These are phyloP conservation scores for Epinephelus fuscoguttatus DNA, from an alignment of 2,113 vertebrate species.

Conservation along the genomic window DNA sequence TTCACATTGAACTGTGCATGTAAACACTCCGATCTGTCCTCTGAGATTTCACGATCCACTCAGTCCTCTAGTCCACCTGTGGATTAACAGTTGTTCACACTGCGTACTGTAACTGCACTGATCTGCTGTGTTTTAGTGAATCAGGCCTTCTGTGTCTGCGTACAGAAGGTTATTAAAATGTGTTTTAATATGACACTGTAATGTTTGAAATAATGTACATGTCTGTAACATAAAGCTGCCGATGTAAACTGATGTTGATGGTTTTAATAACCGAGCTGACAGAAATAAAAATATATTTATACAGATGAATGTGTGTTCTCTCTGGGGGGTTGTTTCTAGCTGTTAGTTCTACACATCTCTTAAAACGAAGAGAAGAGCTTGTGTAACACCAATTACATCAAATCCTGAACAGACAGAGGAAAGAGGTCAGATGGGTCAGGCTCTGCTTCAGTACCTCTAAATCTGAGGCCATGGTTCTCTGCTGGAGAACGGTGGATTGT, in stretches of 20 bases:
- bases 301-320: background rate
- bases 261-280: slow-evolving; percentile 42
- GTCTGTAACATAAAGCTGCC: slow-evolving; percentile 39
- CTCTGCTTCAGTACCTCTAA: too few relatives aligned
- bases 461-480: too few relatives aligned
- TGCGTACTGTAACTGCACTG: slow-evolving; percentile 2
- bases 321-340: too few relatives aligned
- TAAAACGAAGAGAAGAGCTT: too few relatives aligned
- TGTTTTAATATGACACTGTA: slow-evolving; percentile 42
- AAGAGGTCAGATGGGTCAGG: too few relatives aligned
- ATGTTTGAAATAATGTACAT: slow-evolving; percentile 40
- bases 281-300: slow-evolving; percentile 63
- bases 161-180: background rate
- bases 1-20: background rate
- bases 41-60: background rate
- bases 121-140: background rate
- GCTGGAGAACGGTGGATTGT: too few relatives aligned
- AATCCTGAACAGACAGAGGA: too few relatives aligned
- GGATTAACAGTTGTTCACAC: background rate
- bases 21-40: background rate
- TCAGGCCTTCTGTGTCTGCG: background rate
- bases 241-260: slow-evolving; percentile 33
- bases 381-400: too few relatives aligned
- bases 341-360: too few relatives aligned
- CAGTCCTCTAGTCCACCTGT: too few relatives aligned